These are phyloP conservation scores for Tenthredo amoena DNA, from an alignment of 2,888 invertebrate species.

Conservation along the genomic window DNA sequence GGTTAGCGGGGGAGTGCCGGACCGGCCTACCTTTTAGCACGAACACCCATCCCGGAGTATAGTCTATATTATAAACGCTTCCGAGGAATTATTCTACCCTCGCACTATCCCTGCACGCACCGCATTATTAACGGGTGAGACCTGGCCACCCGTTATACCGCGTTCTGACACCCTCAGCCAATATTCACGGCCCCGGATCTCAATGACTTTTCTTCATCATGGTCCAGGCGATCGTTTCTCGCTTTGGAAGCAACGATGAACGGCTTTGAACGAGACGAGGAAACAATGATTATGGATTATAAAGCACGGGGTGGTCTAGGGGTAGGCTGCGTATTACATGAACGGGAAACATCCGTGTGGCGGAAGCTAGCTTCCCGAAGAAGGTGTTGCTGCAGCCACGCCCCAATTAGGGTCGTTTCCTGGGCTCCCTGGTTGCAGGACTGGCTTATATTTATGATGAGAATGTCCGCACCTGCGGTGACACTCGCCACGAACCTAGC, in stretches of 20 bases:
- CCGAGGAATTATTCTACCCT: conserved; percentile 55
- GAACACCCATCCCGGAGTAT: conserved; percentile 63
- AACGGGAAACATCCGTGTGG: conserved; percentile 33
- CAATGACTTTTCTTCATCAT: conserved; percentile 27
- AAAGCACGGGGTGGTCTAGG: not conserved
- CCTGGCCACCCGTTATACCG: conserved; percentile 58
- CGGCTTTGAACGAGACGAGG: not conserved
- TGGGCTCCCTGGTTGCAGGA: conserved; percentile 55
- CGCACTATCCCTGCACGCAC: conserved; percentile 71
- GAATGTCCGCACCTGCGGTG: conserved; percentile 77
- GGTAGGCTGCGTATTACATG: conserved; percentile 17
- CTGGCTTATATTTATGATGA: conserved; percentile 74
- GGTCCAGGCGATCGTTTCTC: not conserved
- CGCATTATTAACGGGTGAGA: conserved; percentile 72
- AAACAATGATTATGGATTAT: conserved; percentile 24
- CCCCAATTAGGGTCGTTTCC: conserved; percentile 75
- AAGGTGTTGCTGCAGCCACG: conserved; percentile 74
- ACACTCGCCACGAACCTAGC: conserved; percentile 70
- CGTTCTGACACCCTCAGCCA: conserved; percentile 18
- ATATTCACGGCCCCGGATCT: not conserved
- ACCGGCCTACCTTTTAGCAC: conserved; percentile 77
- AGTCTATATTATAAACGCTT: conserved; percentile 6
- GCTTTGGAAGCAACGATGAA: not conserved
- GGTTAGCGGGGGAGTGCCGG: conserved; percentile 76
- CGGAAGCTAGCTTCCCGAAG: conserved; percentile 53